phyloP scores from a whole-genome alignment of 2,113 vertebrate species.

The Empidonax alnorum region DNA sequence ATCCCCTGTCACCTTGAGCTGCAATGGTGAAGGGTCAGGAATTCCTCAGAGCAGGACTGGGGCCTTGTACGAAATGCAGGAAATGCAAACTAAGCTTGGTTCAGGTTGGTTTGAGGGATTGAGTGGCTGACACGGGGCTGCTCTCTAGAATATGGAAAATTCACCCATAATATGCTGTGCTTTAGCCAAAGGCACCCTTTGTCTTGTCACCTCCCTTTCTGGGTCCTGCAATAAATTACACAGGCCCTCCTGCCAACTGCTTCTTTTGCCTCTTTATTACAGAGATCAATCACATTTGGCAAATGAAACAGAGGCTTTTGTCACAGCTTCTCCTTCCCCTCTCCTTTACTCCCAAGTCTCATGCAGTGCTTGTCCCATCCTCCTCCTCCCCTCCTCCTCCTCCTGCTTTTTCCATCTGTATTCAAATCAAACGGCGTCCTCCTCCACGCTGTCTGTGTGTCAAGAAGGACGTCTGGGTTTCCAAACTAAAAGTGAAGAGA shows the following conservation, averaged over 20 bases:
- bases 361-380: neutral
- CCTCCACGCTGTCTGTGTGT: neutral
- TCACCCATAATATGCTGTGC: neutral
- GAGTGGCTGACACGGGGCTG: neutral
- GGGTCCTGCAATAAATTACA: neutral
- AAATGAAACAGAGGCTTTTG: neutral
- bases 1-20: neutral
- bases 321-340: neutral
- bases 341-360: neutral
- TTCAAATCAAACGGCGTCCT: neutral
- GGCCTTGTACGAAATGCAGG: neutral
- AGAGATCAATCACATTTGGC: neutral
- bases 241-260: neutral
- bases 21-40: neutral
- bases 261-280: neutral
- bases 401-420: neutral
- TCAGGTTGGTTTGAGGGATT: neutral
- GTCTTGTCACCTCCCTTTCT: neutral
- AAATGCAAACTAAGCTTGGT: neutral
- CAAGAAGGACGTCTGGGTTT: neutral
- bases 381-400: neutral
- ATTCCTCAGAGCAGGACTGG: neutral
- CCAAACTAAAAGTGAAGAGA: neutral
- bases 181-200: neutral
- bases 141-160: neutral